Conservation (phyloP, 2,888 invertebrate species). For the Pachycephus smyrnensis region DNA sequence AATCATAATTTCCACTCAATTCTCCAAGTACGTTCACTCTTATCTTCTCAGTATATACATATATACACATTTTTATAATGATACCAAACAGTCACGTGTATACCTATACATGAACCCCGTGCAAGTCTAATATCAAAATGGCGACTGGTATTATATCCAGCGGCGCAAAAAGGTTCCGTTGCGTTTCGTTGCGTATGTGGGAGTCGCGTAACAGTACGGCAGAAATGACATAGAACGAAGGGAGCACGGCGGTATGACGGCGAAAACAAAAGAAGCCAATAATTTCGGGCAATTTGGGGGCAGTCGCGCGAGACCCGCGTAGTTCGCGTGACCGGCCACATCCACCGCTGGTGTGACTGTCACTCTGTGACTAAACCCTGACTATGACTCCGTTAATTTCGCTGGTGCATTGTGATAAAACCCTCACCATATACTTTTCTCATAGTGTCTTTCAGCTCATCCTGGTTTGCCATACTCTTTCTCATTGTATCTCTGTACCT, state of each 20-base stretch:
- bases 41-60: neutral
- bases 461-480: neutral
- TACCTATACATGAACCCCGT: neutral
- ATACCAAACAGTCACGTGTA: neutral
- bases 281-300: slow-evolving; percentile 66
- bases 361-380: slow-evolving; percentile 46
- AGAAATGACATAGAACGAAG: slow-evolving; percentile 58
- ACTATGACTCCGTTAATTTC: slow-evolving; percentile 34
- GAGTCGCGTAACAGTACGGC: slow-evolving; percentile 43
- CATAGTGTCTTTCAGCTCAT: slow-evolving; percentile 7
- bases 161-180: neutral
- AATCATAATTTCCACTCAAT: neutral
- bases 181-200: slow-evolving; percentile 23
- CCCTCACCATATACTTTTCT: slow-evolving; percentile 43
- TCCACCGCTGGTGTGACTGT: slow-evolving; percentile 44
- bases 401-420: slow-evolving; percentile 41
- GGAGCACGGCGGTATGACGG: slow-evolving; percentile 53
- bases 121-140: slow-evolving; percentile 2
- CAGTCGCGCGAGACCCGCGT: slow-evolving; percentile 62
- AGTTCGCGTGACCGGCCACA: slow-evolving; percentile 46
- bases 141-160: slow-evolving; percentile 8
- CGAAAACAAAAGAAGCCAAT: slow-evolving; percentile 66
- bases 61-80: neutral
- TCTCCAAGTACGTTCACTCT: neutral
- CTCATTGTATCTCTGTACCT: slow-evolving; percentile 6